Evolutionary conservation across 2,888 invertebrate species (phyloP).

Genomic region (Eilema griseolum): DNA sequence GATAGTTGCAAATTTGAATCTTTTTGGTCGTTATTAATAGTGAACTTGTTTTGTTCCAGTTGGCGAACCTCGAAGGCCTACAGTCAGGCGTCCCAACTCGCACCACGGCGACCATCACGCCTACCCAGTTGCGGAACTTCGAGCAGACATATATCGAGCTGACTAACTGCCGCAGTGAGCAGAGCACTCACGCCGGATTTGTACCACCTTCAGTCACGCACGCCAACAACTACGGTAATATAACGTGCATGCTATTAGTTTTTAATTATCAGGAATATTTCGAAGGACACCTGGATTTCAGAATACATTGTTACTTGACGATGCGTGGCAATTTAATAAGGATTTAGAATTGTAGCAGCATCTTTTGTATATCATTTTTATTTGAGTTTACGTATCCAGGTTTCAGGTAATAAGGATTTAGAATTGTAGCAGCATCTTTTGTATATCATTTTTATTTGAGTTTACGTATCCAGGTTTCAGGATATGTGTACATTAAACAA

Average conservation of each 20-base stretch:
- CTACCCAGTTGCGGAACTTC: slow-evolving; percentile 96
- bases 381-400: not conserved
- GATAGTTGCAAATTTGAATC: not conserved
- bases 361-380: not conserved
- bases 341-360: not conserved
- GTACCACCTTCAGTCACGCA: slow-evolving; percentile 92
- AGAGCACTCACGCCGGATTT: slow-evolving; percentile 96
- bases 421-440: no score
- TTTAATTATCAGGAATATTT: not conserved
- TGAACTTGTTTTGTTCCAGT: slow-evolving; percentile 86
- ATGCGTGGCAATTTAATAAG: not conserved
- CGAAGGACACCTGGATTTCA: not conserved
- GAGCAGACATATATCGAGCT: slow-evolving; percentile 97
- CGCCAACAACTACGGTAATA: slow-evolving; percentile 83
- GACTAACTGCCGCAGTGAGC: slow-evolving; percentile 91
- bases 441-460: not conserved
- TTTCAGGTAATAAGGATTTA: not conserved
- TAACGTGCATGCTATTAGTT: slow-evolving; percentile 23
- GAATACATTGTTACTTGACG: not conserved
- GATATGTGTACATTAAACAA: not conserved
- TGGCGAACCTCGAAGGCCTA: slow-evolving; percentile 94
- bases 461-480: not conserved
- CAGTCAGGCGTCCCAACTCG: slow-evolving; percentile 96
- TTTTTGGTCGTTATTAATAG: slow-evolving; percentile 25
- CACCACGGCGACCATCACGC: slow-evolving; percentile 97